These are phyloP conservation scores for Coptodon rendalli DNA, from an alignment of 2,113 vertebrate species.

Conservation along the genomic window DNA sequence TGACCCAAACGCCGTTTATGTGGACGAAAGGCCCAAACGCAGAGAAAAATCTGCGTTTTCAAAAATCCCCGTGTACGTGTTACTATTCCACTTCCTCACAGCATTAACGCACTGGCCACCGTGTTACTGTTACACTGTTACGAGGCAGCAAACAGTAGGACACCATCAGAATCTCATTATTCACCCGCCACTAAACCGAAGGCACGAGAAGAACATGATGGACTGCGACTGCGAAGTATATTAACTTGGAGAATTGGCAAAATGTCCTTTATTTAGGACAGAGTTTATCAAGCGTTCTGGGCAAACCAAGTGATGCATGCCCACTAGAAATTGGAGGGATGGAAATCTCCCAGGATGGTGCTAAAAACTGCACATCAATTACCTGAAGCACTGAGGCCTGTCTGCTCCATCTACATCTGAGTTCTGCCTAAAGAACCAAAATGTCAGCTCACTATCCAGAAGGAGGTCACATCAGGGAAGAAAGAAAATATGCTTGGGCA, in stretches of 20 bases:
- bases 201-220: background rate
- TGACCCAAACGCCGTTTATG: background rate
- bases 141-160: background rate
- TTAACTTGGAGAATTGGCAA: constrained; percentile 23
- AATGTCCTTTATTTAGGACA: constrained; percentile 55
- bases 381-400: constrained; percentile 59
- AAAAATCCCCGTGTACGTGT: background rate
- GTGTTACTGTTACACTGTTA: background rate
- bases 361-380: constrained; percentile 70
- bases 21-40: background rate
- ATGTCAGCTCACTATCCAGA: constrained; percentile 25
- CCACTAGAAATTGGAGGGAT: constrained; percentile 40
- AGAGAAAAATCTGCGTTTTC: background rate
- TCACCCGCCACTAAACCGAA: background rate
- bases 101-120: background rate
- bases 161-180: background rate
- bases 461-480: background rate
- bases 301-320: constrained; percentile 31
- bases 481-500: background rate
- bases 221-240: constrained; percentile 6
- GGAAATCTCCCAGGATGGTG: constrained; percentile 54
- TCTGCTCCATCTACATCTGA: constrained; percentile 41
- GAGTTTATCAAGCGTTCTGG: constrained; percentile 39
- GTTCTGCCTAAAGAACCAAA: constrained; percentile 24
- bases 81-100: background rate